Evolutionary conservation across 2,113 vertebrate species (phyloP).

Genomic region (rabbit (Oryctolagus cuniculus)): mOryCun1.1 NC_091433.1:61577501-61578000

Average conservation of each 20-base stretch:
- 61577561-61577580: neutral
- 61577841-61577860: neutral
- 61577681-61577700: too few species aligned
- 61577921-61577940: neutral
- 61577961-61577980: conserved; percentile 58
- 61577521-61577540: too few species aligned
- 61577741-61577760: conserved; percentile 28
- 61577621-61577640: too few species aligned
- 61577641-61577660: too few species aligned
- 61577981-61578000: conserved; percentile 55
- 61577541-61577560: too few species aligned
- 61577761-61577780: neutral
- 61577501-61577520: too few species aligned
- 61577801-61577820: neutral
- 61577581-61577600: neutral
- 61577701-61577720: too few species aligned
- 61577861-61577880: neutral
- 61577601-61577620: too few species aligned
- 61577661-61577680: too few species aligned
- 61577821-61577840: conserved; percentile 9
- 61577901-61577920: conserved; percentile 26
- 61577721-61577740: conserved; percentile 27
- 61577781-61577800: neutral
- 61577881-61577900: conserved; percentile 67
- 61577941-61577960: conserved; percentile 57